Evolutionary conservation across 2,888 invertebrate genomes (phyloP), one percentile per base, ranked within the genome.

Genomic region (Plebejus melissa): DNA sequence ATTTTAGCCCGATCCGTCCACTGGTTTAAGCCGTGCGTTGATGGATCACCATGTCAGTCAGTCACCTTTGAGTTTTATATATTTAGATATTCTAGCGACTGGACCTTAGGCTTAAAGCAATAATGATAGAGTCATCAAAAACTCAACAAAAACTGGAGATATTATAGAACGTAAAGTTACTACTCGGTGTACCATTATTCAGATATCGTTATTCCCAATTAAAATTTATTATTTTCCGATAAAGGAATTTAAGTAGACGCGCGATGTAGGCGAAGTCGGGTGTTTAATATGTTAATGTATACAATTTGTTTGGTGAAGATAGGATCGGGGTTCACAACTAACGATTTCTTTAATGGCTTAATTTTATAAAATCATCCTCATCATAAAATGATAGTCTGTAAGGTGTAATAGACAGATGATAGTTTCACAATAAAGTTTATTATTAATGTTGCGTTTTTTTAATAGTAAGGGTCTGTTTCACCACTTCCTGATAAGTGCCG

Each of bases 271-370:
- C 71, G 41, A 46, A 46, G 41, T 65, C 46, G 13, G 41, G 71
- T 46, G 46, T 46, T 71, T 41, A 41, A 46, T 72, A 54, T 72
- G 72, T 46, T 28, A 72, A 72, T 72, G 50, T 71, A 71, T 71
- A 71, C 71, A 54, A 72, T 50, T 50, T 50, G 50, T 50, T 50
- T 7, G 13, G 13, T 41, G 50, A 32, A 50, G 72, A 72, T 72
- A 72, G 28, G 5, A 72, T 72, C 54, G 54, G 54, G 71, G 22
- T 28, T 50, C 28, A 22, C 2, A 16, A 16, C 54, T 72, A 50
- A 72, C 54, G 28, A 32, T 32, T 72, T 6, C 13, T 28, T 72
- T 72, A 72, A 72, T 72, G 72, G 28, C 72, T 72, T 54, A 54
- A 72, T 72, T 72, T 54, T 54, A 54, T 72, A 32, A 72, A 72